Percentiles rank a stretch among this genome's conserved stretches.
These are phyloP conservation scores for Henricia sp. DNA, from an alignment of 53 echinoderm and acorn worm species.

Conservation along the genomic window DNA sequence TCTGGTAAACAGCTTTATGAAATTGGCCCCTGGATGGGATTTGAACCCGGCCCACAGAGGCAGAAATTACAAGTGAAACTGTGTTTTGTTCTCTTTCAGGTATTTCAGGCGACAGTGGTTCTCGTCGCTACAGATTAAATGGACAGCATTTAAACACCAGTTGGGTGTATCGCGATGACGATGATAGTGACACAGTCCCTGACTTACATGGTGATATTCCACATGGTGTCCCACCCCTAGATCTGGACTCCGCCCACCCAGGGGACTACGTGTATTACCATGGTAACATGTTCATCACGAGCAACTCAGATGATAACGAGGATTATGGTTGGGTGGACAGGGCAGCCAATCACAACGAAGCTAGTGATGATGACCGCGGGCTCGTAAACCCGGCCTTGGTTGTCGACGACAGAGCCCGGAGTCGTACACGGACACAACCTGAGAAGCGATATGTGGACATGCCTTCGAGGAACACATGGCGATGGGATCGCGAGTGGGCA, in stretches of 20 bases:
- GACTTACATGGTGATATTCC: conserved; percentile 4
- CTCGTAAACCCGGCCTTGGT: conserved; percentile 46
- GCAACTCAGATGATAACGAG: conserved; percentile 71
- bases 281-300: conserved; percentile 81
- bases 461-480: conserved; percentile 36
- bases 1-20: no score
- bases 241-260: conserved; percentile 14
- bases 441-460: conserved; percentile 51
- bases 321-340: conserved; percentile 52
- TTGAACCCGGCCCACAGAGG: no score
- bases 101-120: no score
- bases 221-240: conserved; percentile 18
- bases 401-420: conserved; percentile 9
- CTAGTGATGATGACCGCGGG: conserved; percentile 36
- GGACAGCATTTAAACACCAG: neutral
- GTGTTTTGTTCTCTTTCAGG: no score
- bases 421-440: neutral
- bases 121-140: neutral
- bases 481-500: conserved; percentile 46
- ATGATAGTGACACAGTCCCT: conserved; percentile 6
- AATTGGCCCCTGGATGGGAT: no score
- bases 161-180: neutral
- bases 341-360: neutral
- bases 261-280: conserved; percentile 95
- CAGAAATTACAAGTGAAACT: no score